Percentiles rank a stretch among this genome's conserved stretches.
These are phyloP conservation scores for Gila robusta DNA, from an alignment of 2,797 vertebrate genomes.

Conservation along the genomic window DNA sequence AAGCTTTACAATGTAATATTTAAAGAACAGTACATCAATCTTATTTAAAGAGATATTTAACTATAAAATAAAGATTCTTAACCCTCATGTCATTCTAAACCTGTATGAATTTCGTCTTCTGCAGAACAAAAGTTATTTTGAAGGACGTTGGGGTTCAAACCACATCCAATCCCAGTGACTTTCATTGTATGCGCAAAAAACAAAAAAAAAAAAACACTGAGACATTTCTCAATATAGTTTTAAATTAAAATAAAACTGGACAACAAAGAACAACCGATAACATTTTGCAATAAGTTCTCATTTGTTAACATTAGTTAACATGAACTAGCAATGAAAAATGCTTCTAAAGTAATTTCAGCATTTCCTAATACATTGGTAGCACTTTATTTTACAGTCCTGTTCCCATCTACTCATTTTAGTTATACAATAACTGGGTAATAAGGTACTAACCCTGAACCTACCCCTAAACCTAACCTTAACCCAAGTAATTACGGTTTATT, in stretches of 20 bases:
- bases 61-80: not conserved
- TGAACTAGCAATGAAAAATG: not conserved
- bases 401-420: too few species aligned
- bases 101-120: too few species aligned
- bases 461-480: not conserved
- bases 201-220: not conserved
- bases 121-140: not conserved
- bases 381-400: not conserved
- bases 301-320: too few species aligned
- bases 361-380: not conserved
- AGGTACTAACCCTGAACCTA: too few species aligned
- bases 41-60: not conserved
- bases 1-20: not conserved
- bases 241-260: not conserved
- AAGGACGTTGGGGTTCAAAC: not conserved
- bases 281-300: too few species aligned
- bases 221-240: not conserved
- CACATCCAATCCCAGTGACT: too few species aligned
- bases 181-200: not conserved
- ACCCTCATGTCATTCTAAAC: too few species aligned
- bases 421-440: too few species aligned
- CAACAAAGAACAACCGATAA: not conserved
- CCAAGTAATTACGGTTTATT: not conserved
- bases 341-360: not conserved
- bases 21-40: not conserved